A percentile compares a stretch with the other conserved stretches of the same genome.
Conservation (phyloP, 2,888 invertebrate species). For the Dryocosmus kuriphilus region DNA sequence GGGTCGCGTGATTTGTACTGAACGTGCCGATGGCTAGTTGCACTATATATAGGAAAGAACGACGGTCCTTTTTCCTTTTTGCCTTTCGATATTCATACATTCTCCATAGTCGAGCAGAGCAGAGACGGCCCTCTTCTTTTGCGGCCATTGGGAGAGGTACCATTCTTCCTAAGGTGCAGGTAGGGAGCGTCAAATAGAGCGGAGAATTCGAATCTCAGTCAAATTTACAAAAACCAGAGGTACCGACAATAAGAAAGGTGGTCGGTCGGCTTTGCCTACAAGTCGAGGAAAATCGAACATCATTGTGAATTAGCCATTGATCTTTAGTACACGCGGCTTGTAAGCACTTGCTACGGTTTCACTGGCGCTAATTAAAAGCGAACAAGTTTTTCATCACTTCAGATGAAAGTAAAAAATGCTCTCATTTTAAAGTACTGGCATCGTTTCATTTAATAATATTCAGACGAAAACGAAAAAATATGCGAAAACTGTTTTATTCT, state of each 20-base stretch:
- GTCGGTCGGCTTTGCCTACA: constrained; percentile 28
- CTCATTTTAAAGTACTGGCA: not conserved
- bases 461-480: too few relatives aligned
- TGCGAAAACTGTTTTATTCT: not conserved
- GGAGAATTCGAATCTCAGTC: constrained; percentile 76
- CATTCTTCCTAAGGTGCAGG: constrained; percentile 59
- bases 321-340: constrained; percentile 7
- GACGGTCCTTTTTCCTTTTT: constrained; percentile 74
- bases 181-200: constrained; percentile 77
- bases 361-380: constrained; percentile 23
- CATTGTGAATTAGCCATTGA: constrained; percentile 20
- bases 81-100: constrained; percentile 74
- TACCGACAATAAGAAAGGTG: constrained; percentile 36
- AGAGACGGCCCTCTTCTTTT: constrained; percentile 64
- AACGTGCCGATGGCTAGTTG: constrained; percentile 69
- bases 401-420: not conserved
- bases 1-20: constrained; percentile 65
- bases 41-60: constrained; percentile 74
- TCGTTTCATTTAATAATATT: too few relatives aligned
- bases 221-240: constrained; percentile 69
- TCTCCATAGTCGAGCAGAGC: constrained; percentile 67
- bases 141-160: constrained; percentile 52
- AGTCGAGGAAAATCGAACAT: constrained; percentile 18
- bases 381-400: constrained; percentile 22
- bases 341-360: constrained; percentile 20